Evolutionary conservation across 2,888 invertebrate species (phyloP), one percentile per base, ranked within the genome.

Genomic region (Branchellion lobata): DNA sequence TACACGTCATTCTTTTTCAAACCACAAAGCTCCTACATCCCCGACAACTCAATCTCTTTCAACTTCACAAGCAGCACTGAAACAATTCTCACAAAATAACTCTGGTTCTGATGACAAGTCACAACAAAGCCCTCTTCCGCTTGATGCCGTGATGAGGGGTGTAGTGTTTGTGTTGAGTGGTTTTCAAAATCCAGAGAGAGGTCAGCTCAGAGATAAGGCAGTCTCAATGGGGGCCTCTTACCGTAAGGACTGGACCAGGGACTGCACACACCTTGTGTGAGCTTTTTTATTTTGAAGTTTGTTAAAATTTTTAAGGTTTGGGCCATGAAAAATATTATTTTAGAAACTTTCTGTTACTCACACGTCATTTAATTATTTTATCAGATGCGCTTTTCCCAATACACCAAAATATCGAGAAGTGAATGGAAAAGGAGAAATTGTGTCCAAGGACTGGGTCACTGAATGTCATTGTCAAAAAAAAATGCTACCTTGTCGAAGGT

Each of bases 251-350:
- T 95, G 94, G 94, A 85, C 90, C 76, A 85, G 87, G 27, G 86
- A 86, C 34, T 94, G 93, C 86, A 95, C 94, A 5, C 95, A 95
- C 88, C 91, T 96, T 82, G 90, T 96, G 93, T 94, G 88, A 90
- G 91, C 89, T 34, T 8, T 3, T 5, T 40, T 11, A 27, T 1
- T 14, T 69, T 68, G 11, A 33, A 27, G 18, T 14, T 34, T 18
- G 21, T 34, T 18, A 72, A 29, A n/a, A 18, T 40, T 76, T 8
- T 71, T 69, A 18, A 47, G 36, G 73, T 34, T n/a, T n/a, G n/a
- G n/a, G n/a, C n/a, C n/a, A n/a, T n/a, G n/a, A n/a, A n/a, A n/a
- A n/a, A n/a, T n/a, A n/a, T n/a, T n/a, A n/a, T n/a, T n/a, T n/a
- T n/a, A n/a, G n/a, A n/a, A n/a, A n/a, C n/a, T n/a, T n/a, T n/a